phyloP scores from a whole-genome alignment of 23 tunicate species.

The Trididemnum miniatum region DNA sequence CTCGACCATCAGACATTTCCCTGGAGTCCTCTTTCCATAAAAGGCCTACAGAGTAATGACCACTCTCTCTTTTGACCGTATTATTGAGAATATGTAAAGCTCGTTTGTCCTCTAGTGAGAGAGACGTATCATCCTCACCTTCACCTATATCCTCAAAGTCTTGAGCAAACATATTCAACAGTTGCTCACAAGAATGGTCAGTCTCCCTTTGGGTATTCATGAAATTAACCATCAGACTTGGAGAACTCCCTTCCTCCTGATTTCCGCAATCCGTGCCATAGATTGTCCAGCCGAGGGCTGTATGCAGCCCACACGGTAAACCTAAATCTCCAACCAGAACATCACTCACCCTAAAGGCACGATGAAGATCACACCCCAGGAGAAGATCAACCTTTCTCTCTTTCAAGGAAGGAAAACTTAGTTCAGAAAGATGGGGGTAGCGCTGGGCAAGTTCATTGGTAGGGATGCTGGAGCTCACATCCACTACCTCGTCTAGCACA shows the following conservation, averaged over 20 bases:
- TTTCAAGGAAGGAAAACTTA: neutral
- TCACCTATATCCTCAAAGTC: neutral
- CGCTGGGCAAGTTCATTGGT: neutral
- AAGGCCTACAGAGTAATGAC: constrained; percentile 12
- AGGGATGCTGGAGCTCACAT: neutral
- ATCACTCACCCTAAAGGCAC: neutral
- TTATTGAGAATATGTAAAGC: neutral
- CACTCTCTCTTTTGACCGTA: neutral
- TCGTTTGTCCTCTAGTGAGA: constrained; percentile 9
- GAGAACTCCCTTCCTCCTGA: neutral
- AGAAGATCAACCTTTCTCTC: neutral
- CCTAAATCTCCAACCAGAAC: neutral
- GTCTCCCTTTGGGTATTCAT: neutral
- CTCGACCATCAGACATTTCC: too few species aligned
- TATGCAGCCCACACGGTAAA: neutral
- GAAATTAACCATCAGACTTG: neutral
- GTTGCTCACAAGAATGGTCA: neutral
- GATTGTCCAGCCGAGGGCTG: neutral
- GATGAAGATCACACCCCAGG: constrained; percentile 18
- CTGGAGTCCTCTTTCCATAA: constrained; percentile 19
- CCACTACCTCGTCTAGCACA: neutral
- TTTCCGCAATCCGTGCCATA: neutral
- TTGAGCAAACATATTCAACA: neutral
- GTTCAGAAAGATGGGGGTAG: neutral
- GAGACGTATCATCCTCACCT: too few species aligned